Conservation (phyloP, 2,888 invertebrate genomes). For the Catonia carolina region DNA sequence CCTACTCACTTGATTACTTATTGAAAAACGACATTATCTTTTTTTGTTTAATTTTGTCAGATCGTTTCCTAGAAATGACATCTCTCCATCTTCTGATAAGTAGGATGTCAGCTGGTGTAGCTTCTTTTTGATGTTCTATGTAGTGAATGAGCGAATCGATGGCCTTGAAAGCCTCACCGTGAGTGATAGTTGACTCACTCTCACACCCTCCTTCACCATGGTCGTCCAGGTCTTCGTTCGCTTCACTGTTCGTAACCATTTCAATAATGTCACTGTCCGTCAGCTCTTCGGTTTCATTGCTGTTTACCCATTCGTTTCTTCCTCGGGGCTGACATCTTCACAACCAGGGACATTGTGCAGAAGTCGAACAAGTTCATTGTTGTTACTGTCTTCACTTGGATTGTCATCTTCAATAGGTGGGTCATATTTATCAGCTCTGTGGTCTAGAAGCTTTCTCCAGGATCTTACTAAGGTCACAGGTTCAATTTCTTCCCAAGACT, state of each 20-base stretch:
- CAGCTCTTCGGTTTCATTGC: background rate
- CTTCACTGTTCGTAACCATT: no score
- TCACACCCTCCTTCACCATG: background rate
- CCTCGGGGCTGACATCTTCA: background rate
- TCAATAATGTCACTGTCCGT: background rate
- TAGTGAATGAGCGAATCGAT: background rate
- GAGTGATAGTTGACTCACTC: background rate
- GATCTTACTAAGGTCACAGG: background rate
- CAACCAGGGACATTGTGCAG: background rate
- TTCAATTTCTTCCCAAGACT: background rate
- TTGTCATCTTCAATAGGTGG: no score
- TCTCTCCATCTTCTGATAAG: background rate
- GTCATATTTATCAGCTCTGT: no score
- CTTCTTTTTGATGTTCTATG: background rate
- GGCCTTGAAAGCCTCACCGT: background rate
- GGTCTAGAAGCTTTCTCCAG: no score
- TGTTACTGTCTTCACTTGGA: no score
- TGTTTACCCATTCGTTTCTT: background rate
- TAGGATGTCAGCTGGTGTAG: background rate
- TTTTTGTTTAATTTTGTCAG: background rate
- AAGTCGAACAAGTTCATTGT: background rate
- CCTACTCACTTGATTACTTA: no score
- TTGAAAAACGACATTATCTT: no score
- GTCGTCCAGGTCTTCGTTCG: background rate
- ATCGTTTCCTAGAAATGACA: background rate